Percentiles rank a stretch among this genome's conserved stretches.
Conservation (phyloP, 2,797 vertebrate genomes). For the Discoglossus pictus region DNA sequence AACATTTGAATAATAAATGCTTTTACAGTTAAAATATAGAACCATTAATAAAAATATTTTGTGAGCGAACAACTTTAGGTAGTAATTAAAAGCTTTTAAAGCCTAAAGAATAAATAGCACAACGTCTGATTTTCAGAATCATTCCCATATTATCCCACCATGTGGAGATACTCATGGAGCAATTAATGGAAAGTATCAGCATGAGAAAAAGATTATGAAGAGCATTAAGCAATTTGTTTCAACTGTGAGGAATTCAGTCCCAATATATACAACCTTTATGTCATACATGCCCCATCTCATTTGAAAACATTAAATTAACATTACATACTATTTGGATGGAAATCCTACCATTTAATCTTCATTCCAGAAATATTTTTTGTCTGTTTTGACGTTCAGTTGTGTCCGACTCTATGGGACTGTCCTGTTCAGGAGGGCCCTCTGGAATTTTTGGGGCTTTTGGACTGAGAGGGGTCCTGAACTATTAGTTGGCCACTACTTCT, state of each 20-base stretch:
- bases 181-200: constrained; percentile 50
- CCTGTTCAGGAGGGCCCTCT: too few species aligned
- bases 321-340: constrained; percentile 1
- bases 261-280: constrained; percentile 25
- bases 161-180: constrained; percentile 50
- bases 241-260: constrained; percentile 17
- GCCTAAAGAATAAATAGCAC: constrained; percentile 56
- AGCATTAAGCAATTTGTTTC: constrained; percentile 48
- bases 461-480: too few species aligned
- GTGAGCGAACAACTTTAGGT: constrained; percentile 54
- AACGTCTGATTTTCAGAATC: constrained; percentile 49
- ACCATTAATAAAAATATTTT: constrained; percentile 59
- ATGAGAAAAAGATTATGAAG: constrained; percentile 42
- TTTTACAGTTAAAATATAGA: constrained; percentile 59
- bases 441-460: too few species aligned
- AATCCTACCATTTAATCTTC: too few species aligned
- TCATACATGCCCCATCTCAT: constrained; percentile 16
- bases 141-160: constrained; percentile 51
- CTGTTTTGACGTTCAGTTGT: too few species aligned
- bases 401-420: too few species aligned
- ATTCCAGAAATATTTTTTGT: too few species aligned
- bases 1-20: constrained; percentile 60
- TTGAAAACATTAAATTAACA: constrained; percentile 43
- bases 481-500: too few species aligned
- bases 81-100: constrained; percentile 62